phyloP scores from a whole-genome alignment of 2,113 vertebrate genomes.

The Okapia johnstoni region DNA sequence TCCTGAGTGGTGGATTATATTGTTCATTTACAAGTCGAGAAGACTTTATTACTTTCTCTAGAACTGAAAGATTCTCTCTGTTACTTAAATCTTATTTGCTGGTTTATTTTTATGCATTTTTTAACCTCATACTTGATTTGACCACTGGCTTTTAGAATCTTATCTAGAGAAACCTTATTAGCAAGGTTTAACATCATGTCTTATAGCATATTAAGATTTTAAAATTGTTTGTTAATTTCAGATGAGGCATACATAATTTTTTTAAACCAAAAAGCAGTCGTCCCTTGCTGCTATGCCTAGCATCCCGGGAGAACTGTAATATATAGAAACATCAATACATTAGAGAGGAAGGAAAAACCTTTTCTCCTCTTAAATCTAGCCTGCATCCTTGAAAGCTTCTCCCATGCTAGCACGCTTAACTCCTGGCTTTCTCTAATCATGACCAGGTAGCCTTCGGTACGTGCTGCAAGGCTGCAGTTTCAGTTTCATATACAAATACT shows the following conservation, averaged over 20 bases:
- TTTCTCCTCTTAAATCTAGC: neutral
- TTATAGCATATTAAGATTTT: neutral
- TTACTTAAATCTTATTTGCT: neutral
- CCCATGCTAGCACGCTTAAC: neutral
- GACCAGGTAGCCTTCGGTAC: neutral
- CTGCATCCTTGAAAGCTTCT: neutral
- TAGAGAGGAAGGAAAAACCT: neutral
- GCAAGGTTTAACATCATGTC: neutral
- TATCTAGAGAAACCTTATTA: neutral
- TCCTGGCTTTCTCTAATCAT: neutral
- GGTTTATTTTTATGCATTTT: slow-evolving; percentile 28
- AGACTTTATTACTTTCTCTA: neutral
- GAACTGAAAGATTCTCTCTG: neutral
- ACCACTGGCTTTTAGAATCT: neutral
- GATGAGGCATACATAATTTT: neutral
- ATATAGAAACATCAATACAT: neutral
- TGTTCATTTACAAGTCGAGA: slow-evolving; percentile 28
- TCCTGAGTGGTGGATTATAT: neutral
- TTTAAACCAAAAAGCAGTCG: neutral
- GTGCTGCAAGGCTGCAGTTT: neutral
- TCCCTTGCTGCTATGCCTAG: neutral
- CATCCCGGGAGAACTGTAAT: neutral
- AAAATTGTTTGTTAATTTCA: neutral
- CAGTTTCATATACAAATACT: neutral
- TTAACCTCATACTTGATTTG: neutral